phyloP scores from a whole-genome alignment of 2,113 vertebrate species.

The Lophotis ruficrista region DNA sequence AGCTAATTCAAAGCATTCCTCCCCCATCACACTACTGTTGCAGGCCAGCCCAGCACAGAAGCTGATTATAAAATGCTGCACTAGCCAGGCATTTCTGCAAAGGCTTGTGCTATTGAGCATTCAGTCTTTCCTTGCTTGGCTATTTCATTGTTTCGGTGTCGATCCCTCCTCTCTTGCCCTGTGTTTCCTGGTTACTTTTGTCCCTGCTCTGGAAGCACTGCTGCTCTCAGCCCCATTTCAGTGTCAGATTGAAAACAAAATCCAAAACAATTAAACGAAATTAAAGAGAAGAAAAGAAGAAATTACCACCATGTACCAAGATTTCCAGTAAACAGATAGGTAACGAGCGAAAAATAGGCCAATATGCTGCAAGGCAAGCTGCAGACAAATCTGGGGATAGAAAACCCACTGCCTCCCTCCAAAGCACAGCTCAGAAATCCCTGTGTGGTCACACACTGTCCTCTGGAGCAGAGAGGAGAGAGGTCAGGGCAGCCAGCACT shows the following conservation, averaged over 20 bases:
- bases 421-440: slow-evolving; percentile 56
- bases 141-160: slow-evolving; percentile 70
- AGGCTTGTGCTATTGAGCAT: slow-evolving; percentile 72
- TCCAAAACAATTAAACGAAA: slow-evolving; percentile 20
- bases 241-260: not conserved
- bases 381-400: slow-evolving; percentile 14
- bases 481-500: slow-evolving; percentile 66
- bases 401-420: not conserved
- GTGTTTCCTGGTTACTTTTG: slow-evolving; percentile 72
- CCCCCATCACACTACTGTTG: slow-evolving; percentile 59
- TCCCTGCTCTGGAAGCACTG: slow-evolving; percentile 65
- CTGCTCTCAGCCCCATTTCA: slow-evolving; percentile 56
- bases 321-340: slow-evolving; percentile 52
- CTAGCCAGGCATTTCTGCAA: slow-evolving; percentile 69
- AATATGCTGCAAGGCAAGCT: not conserved
- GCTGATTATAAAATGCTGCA: slow-evolving; percentile 64
- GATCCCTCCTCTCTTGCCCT: slow-evolving; percentile 70
- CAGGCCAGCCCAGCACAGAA: slow-evolving; percentile 65
- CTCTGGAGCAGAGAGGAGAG: slow-evolving; percentile 61
- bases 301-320: not conserved
- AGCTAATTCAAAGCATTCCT: slow-evolving; percentile 69
- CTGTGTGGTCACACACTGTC: slow-evolving; percentile 71
- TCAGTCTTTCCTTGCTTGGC: slow-evolving; percentile 69
- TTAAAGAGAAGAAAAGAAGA: slow-evolving; percentile 30
- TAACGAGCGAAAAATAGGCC: slow-evolving; percentile 25